phyloP scores from a whole-genome alignment of 2,797 vertebrate genomes.

The Sebastes nivosus region DNA sequence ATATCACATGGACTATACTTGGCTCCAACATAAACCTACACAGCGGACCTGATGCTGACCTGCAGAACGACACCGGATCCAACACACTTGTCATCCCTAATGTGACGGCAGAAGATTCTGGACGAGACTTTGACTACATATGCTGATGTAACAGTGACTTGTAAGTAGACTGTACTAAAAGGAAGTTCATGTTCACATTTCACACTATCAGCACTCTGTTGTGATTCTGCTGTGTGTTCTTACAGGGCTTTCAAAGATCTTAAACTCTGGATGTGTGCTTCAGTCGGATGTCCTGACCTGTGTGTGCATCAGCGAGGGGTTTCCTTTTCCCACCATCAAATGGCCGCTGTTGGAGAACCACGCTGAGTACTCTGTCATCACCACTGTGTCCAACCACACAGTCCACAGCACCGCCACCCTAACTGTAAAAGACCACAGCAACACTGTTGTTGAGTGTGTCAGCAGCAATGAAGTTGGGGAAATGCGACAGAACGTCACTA shows the following conservation, averaged over 20 bases:
- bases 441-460: constrained; percentile 32
- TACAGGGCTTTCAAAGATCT: constrained; percentile 29
- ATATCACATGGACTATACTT: constrained; percentile 20
- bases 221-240: background rate
- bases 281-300: constrained; percentile 34
- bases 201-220: too few species aligned
- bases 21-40: background rate
- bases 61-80: background rate
- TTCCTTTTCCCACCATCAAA: constrained; percentile 40
- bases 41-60: too few species aligned
- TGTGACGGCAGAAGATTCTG: constrained; percentile 28
- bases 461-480: constrained; percentile 3
- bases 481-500: background rate
- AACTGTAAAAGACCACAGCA: background rate
- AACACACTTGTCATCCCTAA: constrained; percentile 26
- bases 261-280: constrained; percentile 30
- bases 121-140: background rate
- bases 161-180: constrained; percentile 36
- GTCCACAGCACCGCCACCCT: constrained; percentile 37
- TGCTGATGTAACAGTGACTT: constrained; percentile 36
- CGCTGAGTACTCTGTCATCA: constrained; percentile 14
- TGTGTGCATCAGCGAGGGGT: constrained; percentile 45
- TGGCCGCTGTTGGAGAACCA: constrained; percentile 52
- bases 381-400: background rate
- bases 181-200: background rate